These are phyloP conservation scores for Physeter macrocephalus DNA, from an alignment of 2,113 vertebrate species.

Conservation along the genomic window DNA sequence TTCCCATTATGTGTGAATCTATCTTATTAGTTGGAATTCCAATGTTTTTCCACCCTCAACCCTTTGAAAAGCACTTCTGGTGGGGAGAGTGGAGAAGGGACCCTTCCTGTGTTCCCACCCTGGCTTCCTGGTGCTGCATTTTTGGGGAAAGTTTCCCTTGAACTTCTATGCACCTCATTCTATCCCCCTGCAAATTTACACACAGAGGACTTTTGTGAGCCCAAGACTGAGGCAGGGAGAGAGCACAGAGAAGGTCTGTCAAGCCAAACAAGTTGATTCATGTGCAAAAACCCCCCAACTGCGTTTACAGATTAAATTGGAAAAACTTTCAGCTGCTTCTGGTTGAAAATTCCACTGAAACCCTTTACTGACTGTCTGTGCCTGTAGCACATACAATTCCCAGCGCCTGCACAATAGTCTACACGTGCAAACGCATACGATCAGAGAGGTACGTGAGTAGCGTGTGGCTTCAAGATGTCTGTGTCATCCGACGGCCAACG, in stretches of 20 bases:
- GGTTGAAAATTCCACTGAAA: background rate
- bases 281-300: background rate
- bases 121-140: background rate
- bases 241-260: conserved; percentile 27
- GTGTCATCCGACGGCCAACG: background rate
- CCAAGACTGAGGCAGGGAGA: background rate
- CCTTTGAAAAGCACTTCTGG: background rate
- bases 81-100: background rate
- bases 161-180: background rate
- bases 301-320: background rate
- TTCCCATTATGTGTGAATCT: no score
- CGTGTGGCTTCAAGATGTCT: background rate
- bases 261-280: conserved; percentile 20
- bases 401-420: background rate
- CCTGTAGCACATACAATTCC: background rate
- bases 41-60: background rate
- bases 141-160: background rate
- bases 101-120: background rate
- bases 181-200: background rate
- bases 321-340: background rate
- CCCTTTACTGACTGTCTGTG: background rate
- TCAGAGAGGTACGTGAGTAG: rapidly evolving
- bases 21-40: background rate
- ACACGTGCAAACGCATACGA: background rate
- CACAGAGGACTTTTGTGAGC: conserved; percentile 46